Percentiles rank a stretch among this genome's conserved stretches.
Conservation (phyloP, 2,888 invertebrate genomes). For the Blastobasis adustella region DNA sequence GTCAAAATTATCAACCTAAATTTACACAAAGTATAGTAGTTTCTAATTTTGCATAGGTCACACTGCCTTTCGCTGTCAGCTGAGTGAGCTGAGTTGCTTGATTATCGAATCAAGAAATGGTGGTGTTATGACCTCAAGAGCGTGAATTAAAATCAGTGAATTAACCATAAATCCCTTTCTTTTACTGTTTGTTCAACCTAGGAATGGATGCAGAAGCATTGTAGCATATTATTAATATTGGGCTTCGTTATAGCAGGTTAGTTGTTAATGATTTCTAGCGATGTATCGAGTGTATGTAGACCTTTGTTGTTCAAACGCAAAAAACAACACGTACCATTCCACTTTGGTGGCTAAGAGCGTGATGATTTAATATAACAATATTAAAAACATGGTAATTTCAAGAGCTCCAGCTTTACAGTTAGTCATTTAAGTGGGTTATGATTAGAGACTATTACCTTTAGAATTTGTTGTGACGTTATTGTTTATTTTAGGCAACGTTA, state of each 20-base stretch:
- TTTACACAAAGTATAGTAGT: too few relatives aligned
- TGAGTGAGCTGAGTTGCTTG: constrained; percentile 25
- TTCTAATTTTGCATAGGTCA: constrained; percentile 8
- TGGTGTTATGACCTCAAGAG: constrained; percentile 52
- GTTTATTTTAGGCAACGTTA: constrained; percentile 36
- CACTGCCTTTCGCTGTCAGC: constrained; percentile 25
- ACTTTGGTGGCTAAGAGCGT: constrained; percentile 22
- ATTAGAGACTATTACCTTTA: not conserved
- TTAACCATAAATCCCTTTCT: constrained; percentile 20
- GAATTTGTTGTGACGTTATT: constrained; percentile 24
- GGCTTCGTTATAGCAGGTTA: constrained; percentile 19
- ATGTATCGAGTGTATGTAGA: constrained; percentile 36
- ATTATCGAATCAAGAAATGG: constrained; percentile 44
- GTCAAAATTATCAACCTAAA: too few relatives aligned
- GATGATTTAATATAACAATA: constrained; percentile 9
- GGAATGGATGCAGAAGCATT: constrained; percentile 15
- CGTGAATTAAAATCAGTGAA: constrained; percentile 24
- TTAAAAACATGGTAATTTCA: too few relatives aligned
- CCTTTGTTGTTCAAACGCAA: constrained; percentile 65
- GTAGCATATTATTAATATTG: constrained; percentile 7
- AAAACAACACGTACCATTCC: constrained; percentile 37
- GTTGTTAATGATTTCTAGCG: constrained; percentile 34
- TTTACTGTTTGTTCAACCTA: constrained; percentile 16
- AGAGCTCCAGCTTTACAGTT: too few relatives aligned
- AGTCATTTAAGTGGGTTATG: too few relatives aligned